A percentile compares a stretch with the other conserved stretches of the same genome.
Evolutionary conservation across 2,888 invertebrate species (phyloP).

Genomic region (Agrochola circellaris): DNA sequence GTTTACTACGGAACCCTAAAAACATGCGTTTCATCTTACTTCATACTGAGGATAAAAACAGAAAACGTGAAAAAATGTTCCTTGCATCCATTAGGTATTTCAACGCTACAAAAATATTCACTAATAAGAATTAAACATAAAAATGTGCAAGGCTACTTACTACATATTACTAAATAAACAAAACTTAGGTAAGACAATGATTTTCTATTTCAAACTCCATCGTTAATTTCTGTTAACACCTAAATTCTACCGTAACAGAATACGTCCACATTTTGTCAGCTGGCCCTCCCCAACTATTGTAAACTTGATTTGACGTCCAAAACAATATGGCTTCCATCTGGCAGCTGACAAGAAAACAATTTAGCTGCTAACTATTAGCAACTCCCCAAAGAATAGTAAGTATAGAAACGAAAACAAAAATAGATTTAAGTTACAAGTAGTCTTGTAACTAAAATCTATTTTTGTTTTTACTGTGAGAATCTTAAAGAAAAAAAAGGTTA

Average conservation of each 20-base stretch:
- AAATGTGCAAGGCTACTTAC: too few species aligned
- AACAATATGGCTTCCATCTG: slow-evolving; percentile 80
- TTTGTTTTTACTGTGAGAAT: slow-evolving; percentile 28
- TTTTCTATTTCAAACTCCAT: background rate
- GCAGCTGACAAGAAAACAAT: slow-evolving; percentile 77
- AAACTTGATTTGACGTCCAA: slow-evolving; percentile 76
- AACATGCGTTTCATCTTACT: background rate
- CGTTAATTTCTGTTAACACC: slow-evolving; percentile 6
- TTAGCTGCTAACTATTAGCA: slow-evolving; percentile 63
- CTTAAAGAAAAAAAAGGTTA: background rate
- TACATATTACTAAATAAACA: background rate
- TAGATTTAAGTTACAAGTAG: slow-evolving; percentile 45
- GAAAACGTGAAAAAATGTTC: too few species aligned
- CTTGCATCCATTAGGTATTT: background rate
- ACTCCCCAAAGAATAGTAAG: slow-evolving; percentile 53
- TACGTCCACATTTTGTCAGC: slow-evolving; percentile 66
- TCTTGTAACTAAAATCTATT: too few species aligned
- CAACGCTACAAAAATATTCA: background rate
- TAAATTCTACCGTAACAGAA: slow-evolving; percentile 59
- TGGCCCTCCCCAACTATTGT: slow-evolving; percentile 71
- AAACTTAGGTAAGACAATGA: background rate
- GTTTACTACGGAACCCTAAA: too few species aligned
- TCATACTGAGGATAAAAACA: too few species aligned
- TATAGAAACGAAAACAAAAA: slow-evolving; percentile 56
- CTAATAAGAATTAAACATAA: background rate